phyloP scores from a whole-genome alignment of 2,797 vertebrate species.

The Smutsia gigantea region DNA sequence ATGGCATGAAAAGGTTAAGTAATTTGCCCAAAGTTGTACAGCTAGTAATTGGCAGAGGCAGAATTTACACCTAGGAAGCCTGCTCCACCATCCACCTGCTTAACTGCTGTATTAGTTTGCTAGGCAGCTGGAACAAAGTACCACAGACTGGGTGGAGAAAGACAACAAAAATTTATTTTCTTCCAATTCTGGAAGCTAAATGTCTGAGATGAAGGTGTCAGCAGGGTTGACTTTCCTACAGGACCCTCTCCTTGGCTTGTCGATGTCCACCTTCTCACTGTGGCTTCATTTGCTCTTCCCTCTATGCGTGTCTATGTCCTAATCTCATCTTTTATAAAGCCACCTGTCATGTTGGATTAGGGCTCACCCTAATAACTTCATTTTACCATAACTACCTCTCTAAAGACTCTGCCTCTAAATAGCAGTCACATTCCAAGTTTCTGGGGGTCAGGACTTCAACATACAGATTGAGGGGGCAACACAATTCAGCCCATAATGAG shows the following conservation, averaged over 20 bases:
- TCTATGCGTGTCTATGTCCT: not conserved
- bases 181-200: not conserved
- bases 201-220: not conserved
- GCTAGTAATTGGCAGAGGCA: not conserved
- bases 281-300: not conserved
- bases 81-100: not conserved
- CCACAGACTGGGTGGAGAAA: not conserved
- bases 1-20: not conserved
- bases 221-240: not conserved
- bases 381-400: not conserved
- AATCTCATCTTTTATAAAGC: not conserved
- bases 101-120: not conserved
- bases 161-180: not conserved
- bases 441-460: not conserved
- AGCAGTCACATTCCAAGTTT: not conserved
- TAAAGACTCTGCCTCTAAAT: not conserved
- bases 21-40: not conserved
- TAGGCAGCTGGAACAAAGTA: not conserved
- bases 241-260: not conserved
- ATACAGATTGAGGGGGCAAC: no score
- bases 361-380: not conserved
- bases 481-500: not conserved
- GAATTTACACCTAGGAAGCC: not conserved
- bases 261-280: not conserved
- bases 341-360: not conserved